Evolutionary conservation across 2,888 invertebrate genomes (phyloP).

Genomic region (Netelia fuscicornis): DNA sequence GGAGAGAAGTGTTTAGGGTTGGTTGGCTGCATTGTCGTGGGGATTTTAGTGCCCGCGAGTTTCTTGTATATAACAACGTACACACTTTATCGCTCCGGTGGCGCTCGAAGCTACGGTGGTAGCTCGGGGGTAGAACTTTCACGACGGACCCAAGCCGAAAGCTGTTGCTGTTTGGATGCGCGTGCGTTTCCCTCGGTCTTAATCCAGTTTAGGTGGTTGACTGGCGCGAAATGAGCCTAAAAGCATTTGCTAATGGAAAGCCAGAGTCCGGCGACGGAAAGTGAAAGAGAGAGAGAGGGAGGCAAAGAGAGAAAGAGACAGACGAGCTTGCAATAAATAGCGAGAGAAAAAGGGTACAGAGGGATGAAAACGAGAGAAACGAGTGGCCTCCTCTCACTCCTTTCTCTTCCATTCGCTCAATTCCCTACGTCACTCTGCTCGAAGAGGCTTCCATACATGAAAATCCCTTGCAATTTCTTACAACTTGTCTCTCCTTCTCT

Average conservation of each 20-base stretch:
- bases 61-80: background rate
- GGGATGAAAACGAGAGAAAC: conserved; percentile 20
- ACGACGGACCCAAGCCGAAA: conserved; percentile 28
- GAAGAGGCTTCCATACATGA: background rate
- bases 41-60: conserved; percentile 23
- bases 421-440: conserved; percentile 1
- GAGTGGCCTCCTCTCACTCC: conserved; percentile 43
- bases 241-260: conserved; percentile 71
- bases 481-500: background rate
- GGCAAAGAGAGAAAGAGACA: conserved; percentile 25
- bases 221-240: conserved; percentile 67
- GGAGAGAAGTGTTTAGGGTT: conserved; percentile 23
- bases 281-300: conserved; percentile 38
- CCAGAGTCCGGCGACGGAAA: conserved; percentile 47
- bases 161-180: conserved; percentile 33
- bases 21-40: conserved; percentile 23
- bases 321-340: conserved; percentile 55
- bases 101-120: conserved; percentile 14
- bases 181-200: conserved; percentile 43
- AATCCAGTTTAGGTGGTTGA: conserved; percentile 55
- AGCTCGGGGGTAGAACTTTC: conserved; percentile 48
- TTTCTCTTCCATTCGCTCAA: conserved; percentile 25
- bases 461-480: conserved; percentile 16
- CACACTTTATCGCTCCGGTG: conserved; percentile 37
- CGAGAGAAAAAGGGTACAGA: conserved; percentile 44